Evolutionary conservation across 2,113 vertebrate species (phyloP).

Genomic region (Numida meleagris): DNA sequence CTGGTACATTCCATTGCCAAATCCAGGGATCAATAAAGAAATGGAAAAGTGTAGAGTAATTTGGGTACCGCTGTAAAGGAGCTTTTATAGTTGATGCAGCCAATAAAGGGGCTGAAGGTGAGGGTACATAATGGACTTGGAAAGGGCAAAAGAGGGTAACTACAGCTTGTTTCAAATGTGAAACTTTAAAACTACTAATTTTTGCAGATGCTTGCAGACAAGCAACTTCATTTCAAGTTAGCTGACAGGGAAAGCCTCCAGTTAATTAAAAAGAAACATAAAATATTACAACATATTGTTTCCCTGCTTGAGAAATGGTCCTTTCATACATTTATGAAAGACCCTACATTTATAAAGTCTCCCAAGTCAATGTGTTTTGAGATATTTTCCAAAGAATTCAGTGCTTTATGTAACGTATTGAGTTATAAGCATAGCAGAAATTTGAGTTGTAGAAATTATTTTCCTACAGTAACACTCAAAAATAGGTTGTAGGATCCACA

Average conservation of each 20-base stretch:
- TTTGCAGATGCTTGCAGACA: background rate
- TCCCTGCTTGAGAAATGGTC: background rate
- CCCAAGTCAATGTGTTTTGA: background rate
- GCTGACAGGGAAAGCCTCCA: background rate
- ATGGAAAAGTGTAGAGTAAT: background rate
- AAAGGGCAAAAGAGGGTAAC: background rate
- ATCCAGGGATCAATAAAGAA: background rate
- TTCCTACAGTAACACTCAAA: background rate
- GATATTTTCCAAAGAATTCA: background rate
- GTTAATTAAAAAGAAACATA: background rate
- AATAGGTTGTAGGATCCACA: background rate
- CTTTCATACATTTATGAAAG: background rate
- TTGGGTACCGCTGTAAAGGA: background rate
- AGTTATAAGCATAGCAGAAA: background rate
- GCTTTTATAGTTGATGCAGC: background rate
- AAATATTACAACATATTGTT: background rate
- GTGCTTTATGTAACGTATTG: background rate
- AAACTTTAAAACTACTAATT: background rate
- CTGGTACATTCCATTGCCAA: background rate
- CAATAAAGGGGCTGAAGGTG: background rate
- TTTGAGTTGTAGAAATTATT: background rate
- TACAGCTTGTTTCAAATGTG: background rate
- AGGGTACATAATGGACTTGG: background rate
- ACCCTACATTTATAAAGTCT: background rate
- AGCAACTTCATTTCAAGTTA: background rate